A percentile compares a stretch with the other conserved stretches of the same genome.
These are phyloP conservation scores for Pseudobourletiella spinata DNA, from an alignment of 1,140 invertebrate genomes.

Conservation along the genomic window DNA sequence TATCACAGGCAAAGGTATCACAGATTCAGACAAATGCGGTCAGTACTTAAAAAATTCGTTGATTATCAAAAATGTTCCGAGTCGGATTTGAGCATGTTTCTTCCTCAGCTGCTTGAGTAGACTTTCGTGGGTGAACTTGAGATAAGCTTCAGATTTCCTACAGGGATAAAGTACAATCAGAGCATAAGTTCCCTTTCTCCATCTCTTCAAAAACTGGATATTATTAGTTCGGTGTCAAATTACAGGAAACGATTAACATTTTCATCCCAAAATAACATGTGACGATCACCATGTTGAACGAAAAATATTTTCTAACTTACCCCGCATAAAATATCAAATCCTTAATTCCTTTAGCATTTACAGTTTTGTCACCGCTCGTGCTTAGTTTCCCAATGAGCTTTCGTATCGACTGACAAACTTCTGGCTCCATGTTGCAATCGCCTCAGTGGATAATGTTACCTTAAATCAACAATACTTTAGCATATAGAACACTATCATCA, in stretches of 20 bases:
- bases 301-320: neutral
- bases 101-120: slow-evolving; percentile 45
- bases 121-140: slow-evolving; percentile 43
- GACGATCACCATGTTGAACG: too few species aligned
- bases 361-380: neutral
- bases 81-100: slow-evolving; percentile 50
- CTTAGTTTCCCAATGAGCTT: neutral
- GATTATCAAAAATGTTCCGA: slow-evolving; percentile 47
- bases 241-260: too few species aligned
- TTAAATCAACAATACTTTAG: too few species aligned
- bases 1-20: too few species aligned
- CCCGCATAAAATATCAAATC: neutral
- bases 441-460: too few species aligned
- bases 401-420: neutral
- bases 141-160: slow-evolving; percentile 45
- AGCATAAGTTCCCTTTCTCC: too few species aligned
- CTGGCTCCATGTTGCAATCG: neutral
- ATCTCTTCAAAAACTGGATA: neutral
- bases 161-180: slow-evolving; percentile 23
- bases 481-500: too few species aligned
- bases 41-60: slow-evolving; percentile 47
- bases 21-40: neutral
- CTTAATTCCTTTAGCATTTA: neutral
- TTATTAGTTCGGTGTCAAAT: too few species aligned
- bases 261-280: too few species aligned